Base-by-base conservation (phyloP, 2,888 invertebrate genomes). In the Calliscelio sp. region DNA sequence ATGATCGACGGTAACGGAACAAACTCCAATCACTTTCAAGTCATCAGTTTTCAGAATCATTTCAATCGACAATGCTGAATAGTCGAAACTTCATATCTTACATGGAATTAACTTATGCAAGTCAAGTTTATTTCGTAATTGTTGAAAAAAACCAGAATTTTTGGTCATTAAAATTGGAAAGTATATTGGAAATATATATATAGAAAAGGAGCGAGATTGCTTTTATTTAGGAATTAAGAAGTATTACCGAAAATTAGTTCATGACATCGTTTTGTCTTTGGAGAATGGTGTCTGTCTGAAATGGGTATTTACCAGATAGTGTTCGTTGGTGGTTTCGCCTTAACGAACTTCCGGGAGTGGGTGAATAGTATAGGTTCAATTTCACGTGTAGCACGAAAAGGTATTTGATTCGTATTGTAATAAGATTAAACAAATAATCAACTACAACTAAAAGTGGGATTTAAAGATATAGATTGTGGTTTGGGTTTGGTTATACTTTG, bases 291-390 rank as follows among this genome's bases (percentile, higher is more conserved):
- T 49, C 49, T 38, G 16, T 66, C 35, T 66, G 24, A 28, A 55
- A 63, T 49, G 14, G 32, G 32, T 51, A 74, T 61, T 63, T 49
- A 74, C 41, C 22, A 28, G 63, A 51, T 41, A 53, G 63, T 63
- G 68, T 89, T 89, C 83, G 83, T 16, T 81, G 80, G 86, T 86
- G 87, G 86, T 85, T 87, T 87, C 87, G 85, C 82, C 87, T 90
- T 88, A 89, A 89, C 89, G 89, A 90, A 89, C 86, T 79, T 68
- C 87, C 88, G 87, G 88, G 87, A 87, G 86, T 38, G 41, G 51
- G 41, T 53, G 16, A 53, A 59, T 46, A 61, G 22, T 49, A 51
- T 59, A 57, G 51, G 35, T 24, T 20, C 51, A 61, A 51, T 75
- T 74, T 75, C 65, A 55, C 32, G 75, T 25, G 46, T 35, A n/a